Evolutionary conservation across 1,140 invertebrate species (phyloP).

Genomic region (Thaumatotibia leucotreta): DNA sequence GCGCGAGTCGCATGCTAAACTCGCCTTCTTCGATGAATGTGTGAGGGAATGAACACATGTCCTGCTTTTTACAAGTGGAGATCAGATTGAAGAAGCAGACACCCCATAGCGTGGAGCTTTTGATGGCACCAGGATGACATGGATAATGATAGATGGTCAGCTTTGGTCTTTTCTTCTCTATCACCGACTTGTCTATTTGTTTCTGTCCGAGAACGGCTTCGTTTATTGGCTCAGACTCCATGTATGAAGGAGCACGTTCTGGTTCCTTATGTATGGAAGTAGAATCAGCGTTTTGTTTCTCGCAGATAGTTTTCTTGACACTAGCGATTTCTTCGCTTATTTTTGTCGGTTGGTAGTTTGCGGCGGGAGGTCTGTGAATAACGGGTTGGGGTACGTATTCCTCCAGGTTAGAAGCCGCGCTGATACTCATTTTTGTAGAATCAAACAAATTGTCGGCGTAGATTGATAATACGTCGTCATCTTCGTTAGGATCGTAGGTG

Average conservation of each 20-base stretch:
- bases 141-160: neutral
- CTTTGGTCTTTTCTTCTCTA: neutral
- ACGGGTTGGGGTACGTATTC: constrained; percentile 37
- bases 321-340: constrained; percentile 15
- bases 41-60: constrained; percentile 41
- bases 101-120: constrained; percentile 35
- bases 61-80: constrained; percentile 33
- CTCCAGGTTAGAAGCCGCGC: constrained; percentile 12
- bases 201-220: neutral
- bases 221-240: neutral
- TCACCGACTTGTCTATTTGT: neutral
- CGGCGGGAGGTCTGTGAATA: constrained; percentile 8
- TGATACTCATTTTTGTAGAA: constrained; percentile 29
- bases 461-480: constrained; percentile 58
- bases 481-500: constrained; percentile 29
- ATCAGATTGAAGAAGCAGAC: constrained; percentile 47
- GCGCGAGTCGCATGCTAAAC: constrained; percentile 22
- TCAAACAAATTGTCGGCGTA: constrained; percentile 62
- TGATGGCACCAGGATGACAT: neutral
- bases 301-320: constrained; percentile 34
- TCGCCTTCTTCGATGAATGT: neutral
- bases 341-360: constrained; percentile 36
- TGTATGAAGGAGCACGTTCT: neutral
- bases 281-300: constrained; percentile 49
- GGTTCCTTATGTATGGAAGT: constrained; percentile 33